Evolutionary conservation across 2,113 vertebrate genomes (phyloP), one percentile per base, ranked within the genome.

Genomic region (Prolemur simus): DNA sequence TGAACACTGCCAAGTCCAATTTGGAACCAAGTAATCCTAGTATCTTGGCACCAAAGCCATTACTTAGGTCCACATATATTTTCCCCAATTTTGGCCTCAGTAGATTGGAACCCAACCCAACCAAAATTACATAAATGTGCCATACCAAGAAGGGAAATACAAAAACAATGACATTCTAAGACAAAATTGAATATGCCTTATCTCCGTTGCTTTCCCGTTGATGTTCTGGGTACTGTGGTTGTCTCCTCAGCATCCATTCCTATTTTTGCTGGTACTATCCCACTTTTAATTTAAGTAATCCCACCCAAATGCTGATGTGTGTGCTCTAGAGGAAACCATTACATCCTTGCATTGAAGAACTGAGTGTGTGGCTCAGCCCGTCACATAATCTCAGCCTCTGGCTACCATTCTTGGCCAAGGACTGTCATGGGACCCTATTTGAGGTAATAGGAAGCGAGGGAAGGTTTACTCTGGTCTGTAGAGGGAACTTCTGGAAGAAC

Each of bases 211-310:
- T 71, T 58, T 80, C 39, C 5, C 17, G 13, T 15, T 37, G 73
- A 52, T 47, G 32, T 21, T 81, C 60, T 25, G 17, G 63, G 27
- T 37, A 49, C 37, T 11, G 3, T 27, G 12, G 0, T 18, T 85
- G 12, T 78, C 73, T 87, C 47, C 64, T 84, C 27, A 63, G 58
- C 9, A 60, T 47, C 20, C 10, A 45, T 71, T 86, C 29, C 20
- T 4, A 34, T 21, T 87, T 81, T 69, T 56, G 34, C 37, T 94
- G 74, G 29, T 74, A 37, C n/a, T 49, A 45, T 37, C 34, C 42
- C n/a, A 76, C 5, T 84, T 87, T 69, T 76, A 86, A 78, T 58
- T 95, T 85, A 94, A 90, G 80, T 52, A 82, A 82, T 23, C 29
- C 20, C 47, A 87, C 6, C 6, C n/a, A 71, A 89, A 64, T 52